Percentiles rank a stretch among this genome's conserved stretches.
phyloP scores from a whole-genome alignment of 2,888 invertebrate species.

The Willowsia nigromaculata region DNA sequence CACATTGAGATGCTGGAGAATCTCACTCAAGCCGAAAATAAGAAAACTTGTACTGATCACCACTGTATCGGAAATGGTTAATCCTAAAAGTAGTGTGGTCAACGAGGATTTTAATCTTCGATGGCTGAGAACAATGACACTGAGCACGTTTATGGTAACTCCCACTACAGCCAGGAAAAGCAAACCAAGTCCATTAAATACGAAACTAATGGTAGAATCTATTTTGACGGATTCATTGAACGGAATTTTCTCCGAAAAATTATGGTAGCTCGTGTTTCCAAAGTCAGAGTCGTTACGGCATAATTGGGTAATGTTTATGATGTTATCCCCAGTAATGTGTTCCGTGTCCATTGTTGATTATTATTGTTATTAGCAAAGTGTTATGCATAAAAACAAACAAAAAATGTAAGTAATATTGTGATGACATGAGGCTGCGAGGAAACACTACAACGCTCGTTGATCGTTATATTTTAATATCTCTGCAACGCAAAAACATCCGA shows the following conservation, averaged over 20 bases:
- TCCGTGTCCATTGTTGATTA: too few species aligned
- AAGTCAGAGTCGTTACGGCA: background rate
- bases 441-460: too few species aligned
- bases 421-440: too few species aligned
- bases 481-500: too few species aligned
- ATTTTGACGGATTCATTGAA: background rate
- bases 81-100: conserved; percentile 47
- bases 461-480: too few species aligned
- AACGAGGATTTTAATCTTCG: conserved; percentile 43
- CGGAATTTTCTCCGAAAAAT: background rate
- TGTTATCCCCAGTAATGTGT: too few species aligned
- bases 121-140: conserved; percentile 59
- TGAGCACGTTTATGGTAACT: conserved; percentile 26
- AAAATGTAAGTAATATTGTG: too few species aligned
- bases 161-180: conserved; percentile 30
- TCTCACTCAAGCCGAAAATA: conserved; percentile 8
- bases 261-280: background rate
- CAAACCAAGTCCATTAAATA: conserved; percentile 39
- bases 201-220: background rate
- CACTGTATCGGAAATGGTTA: conserved; percentile 62
- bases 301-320: background rate
- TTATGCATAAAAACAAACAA: too few species aligned
- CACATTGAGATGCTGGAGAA: background rate
- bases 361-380: too few species aligned
- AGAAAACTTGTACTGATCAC: conserved; percentile 51